A percentile compares a stretch with the other conserved stretches of the same genome.
Conservation (phyloP, 2,888 invertebrate species). For the Xanthorhoe spadicearia region DNA sequence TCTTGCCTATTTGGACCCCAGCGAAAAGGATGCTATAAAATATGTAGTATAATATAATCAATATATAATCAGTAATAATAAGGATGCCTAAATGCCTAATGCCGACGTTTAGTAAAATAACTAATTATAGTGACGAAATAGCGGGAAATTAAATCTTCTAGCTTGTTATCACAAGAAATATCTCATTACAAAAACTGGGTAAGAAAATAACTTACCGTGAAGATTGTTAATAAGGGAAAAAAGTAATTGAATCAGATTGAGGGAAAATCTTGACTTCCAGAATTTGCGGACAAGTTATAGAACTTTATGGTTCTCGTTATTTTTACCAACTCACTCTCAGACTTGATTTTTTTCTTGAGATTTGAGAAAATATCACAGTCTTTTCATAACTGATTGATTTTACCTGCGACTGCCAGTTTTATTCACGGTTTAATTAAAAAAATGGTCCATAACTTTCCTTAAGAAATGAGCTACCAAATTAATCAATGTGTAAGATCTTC, state of each 20-base stretch:
- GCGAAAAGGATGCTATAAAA: too few relatives aligned
- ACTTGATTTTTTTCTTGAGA: slow-evolving; percentile 13
- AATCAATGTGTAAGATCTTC: too few relatives aligned
- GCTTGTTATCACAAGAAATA: slow-evolving; percentile 34
- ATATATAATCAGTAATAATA: too few relatives aligned
- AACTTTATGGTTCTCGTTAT: slow-evolving; percentile 37
- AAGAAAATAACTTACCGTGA: slow-evolving; percentile 24
- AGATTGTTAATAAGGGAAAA: slow-evolving; percentile 40
- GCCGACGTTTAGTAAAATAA: too few relatives aligned
- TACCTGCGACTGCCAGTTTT: too few relatives aligned
- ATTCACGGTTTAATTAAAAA: too few relatives aligned
- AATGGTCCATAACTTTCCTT: background rate
- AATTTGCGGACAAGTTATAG: slow-evolving; percentile 35
- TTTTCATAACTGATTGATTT: background rate
- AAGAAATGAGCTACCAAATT: too few relatives aligned
- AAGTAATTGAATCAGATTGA: slow-evolving; percentile 43
- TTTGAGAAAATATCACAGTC: background rate
- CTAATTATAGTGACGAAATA: background rate
- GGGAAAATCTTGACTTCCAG: slow-evolving; percentile 33
- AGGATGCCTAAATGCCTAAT: too few relatives aligned
- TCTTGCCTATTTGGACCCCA: background rate
- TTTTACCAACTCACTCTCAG: slow-evolving; percentile 21
- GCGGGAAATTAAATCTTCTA: background rate
- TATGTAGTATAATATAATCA: too few relatives aligned
- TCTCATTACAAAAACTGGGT: slow-evolving; percentile 46